Base-by-base conservation (phyloP, 2,797 vertebrate genomes). In the Eulemur albifrons region DNA sequence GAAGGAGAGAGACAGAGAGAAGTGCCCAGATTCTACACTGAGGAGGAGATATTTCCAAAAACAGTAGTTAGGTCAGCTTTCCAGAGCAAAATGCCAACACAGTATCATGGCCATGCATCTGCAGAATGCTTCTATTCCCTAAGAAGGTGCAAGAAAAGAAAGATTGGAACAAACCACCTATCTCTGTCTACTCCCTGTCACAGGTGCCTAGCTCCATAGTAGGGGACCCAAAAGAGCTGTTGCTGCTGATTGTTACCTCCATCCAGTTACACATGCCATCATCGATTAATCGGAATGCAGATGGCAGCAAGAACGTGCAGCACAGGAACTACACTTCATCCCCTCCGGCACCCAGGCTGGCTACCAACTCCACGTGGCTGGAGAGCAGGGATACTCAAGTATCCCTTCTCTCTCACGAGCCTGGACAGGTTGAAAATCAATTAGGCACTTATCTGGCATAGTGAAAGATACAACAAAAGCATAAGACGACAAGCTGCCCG, bases 1-100 rank as follows among this genome's bases (percentile, higher is more conserved):
- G 89, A 40, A 95, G 52, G 35, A 82, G 13, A 61, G 4, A 30
- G 45, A n/a, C 4, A 18, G 52, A 80, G 11, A n/a, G 21, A 81
- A 67, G 30, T 8, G 0, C 57, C 43, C 27, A 15, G 40, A 57
- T 69, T 69, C 79, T 90, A 73, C n/a, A 32, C 0, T 5, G 8
- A 90, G 80, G 52, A 84, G 7, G 20, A 73, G n/a, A 14, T 13
- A 63, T 57, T 69, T 91, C 82, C 87, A 88, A 90, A 88, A 85
- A 85, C 15, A 54, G 70, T 6, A 52, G 40, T 80, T 27, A 88
- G 88, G 84, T 90, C 79, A 77, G 65, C 48, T 73, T 84, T 67
- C 45, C 65, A 92, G 18, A 86, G 75, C 67, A 70, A 65, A 90
- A 70, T 27, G 32, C 65, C 43, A 87, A 45, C 50, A 35, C 12